Base-by-base conservation (phyloP, 35 echinoderm and acorn worm species). In the Hemicentrotus pulcherrimus region DNA sequence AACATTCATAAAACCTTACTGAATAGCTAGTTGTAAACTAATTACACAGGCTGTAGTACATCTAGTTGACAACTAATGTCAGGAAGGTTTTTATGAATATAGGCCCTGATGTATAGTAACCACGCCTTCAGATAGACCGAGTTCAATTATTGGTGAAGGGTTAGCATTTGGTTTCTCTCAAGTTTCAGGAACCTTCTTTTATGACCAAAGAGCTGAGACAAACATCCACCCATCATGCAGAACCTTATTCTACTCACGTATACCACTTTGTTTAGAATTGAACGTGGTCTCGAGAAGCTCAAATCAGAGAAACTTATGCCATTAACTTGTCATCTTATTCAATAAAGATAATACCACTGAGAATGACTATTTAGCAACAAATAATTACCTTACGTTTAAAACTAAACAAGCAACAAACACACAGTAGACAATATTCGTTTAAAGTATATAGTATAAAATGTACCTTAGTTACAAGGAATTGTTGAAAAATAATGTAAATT, bases 131-230 rank as follows among this genome's bases (percentile, higher is more conserved):
- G 19, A 78, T n/a, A 6, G 65, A 78, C 65, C 0, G 65, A 28
- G 65, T 14, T 59, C 52, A 59, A 59, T 59, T 78, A 7, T 18
- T 78, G 22, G 28, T 78, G 65, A 78, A 78, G 65, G 65, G 65
- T 78, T 78, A n/a, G 2, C 65, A 78, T 78, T 78, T 78, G 65
- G 65, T 78, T 78, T n/a, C 65, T 78, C 65, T 78, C 65, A 78
- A 78, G 22, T 78, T 78, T n/a, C 65, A 78, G 65, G 8, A 78
- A n/a, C 24, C 65, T 78, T 24, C 52, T 70, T 78, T 78, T 78
- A 78, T 78, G 65, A 78, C 65, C 65, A 78, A 55, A 15, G 15
- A 78, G 65, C 19, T 8, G 65, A 78, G 65, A 78, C 65, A 78
- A 28, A 78, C 22, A 6, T 78, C 19, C 19, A 78, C 65, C 65